Evolutionary conservation across 1,140 invertebrate species (phyloP).

Genomic region (Ceratitis capitata): DNA sequence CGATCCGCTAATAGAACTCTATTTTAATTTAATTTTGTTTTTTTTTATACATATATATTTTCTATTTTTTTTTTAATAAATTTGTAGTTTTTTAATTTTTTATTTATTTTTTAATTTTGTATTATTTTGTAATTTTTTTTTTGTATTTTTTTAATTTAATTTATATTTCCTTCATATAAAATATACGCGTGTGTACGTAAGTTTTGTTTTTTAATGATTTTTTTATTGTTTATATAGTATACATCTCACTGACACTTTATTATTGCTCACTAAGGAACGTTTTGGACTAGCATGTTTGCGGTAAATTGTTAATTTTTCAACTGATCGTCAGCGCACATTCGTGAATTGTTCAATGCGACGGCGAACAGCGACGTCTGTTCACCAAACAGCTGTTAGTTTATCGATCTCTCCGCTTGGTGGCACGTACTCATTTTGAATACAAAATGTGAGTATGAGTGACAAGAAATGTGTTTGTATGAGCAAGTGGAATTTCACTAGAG

Average conservation of each 20-base stretch:
- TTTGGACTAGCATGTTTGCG: slow-evolving; percentile 39
- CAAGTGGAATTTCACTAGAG: not conserved
- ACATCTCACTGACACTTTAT: not conserved
- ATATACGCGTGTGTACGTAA: too few relatives aligned
- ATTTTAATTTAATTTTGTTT: not conserved
- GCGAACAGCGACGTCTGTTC: not conserved
- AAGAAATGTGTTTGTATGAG: not conserved
- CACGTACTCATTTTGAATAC: not conserved
- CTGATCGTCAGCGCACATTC: slow-evolving; percentile 22
- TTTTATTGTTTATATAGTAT: not conserved
- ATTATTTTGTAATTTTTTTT: too few relatives aligned
- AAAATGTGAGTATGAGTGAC: not conserved
- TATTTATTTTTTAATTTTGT: not conserved
- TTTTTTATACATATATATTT: too few relatives aligned
- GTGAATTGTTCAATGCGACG: not conserved
- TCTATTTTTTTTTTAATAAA: too few relatives aligned
- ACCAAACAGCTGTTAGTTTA: not conserved
- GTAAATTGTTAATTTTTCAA: slow-evolving; percentile 44
- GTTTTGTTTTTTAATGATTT: not conserved
- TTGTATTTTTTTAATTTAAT: too few relatives aligned
- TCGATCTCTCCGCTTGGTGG: not conserved
- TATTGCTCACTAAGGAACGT: not conserved
- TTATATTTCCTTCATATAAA: too few relatives aligned
- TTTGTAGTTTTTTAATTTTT: not conserved
- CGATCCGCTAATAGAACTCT: not conserved